Conservation (phyloP, 1,140 invertebrate genomes). For the Drosophila pachea region DNA sequence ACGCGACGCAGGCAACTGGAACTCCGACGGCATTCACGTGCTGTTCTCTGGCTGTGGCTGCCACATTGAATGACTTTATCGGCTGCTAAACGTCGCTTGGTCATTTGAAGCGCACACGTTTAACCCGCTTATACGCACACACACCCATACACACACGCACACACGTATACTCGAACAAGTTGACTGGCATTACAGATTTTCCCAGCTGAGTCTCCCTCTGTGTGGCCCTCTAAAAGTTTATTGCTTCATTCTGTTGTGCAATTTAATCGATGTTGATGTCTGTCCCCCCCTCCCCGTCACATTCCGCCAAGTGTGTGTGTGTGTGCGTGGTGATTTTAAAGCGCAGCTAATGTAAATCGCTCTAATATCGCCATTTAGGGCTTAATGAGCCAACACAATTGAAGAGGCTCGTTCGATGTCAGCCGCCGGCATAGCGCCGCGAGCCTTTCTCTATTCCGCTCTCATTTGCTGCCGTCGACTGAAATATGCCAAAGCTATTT, state of each 20-base stretch:
- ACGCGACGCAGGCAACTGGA: not conserved
- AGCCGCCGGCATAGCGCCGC: not conserved
- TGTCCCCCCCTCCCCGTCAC: not conserved
- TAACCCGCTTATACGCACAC: slow-evolving; percentile 71
- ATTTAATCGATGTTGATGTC: slow-evolving; percentile 71
- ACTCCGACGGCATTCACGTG: slow-evolving; percentile 58
- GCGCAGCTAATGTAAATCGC: slow-evolving; percentile 72
- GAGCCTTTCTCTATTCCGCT: not conserved
- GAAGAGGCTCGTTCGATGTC: slow-evolving; percentile 35
- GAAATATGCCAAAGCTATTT: too few species aligned
- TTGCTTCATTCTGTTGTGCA: slow-evolving; percentile 76
- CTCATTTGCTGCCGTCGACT: not conserved
- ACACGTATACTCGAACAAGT: slow-evolving; percentile 10
- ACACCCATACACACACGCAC: slow-evolving; percentile 26
- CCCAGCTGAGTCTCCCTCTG: slow-evolving; percentile 9
- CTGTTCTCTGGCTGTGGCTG: slow-evolving; percentile 40
- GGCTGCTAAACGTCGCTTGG: slow-evolving; percentile 76
- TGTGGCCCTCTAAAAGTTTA: slow-evolving; percentile 71
- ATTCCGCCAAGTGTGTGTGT: slow-evolving; percentile 5
- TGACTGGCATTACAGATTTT: slow-evolving; percentile 39
- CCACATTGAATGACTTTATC: slow-evolving; percentile 74
- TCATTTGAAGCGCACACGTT: slow-evolving; percentile 75
- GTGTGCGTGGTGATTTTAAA: slow-evolving; percentile 68
- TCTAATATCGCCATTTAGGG: slow-evolving; percentile 68
- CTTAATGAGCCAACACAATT: slow-evolving; percentile 65